Conservation (phyloP, 2,113 vertebrate genomes). For the Aegotheles bennettii region DNA sequence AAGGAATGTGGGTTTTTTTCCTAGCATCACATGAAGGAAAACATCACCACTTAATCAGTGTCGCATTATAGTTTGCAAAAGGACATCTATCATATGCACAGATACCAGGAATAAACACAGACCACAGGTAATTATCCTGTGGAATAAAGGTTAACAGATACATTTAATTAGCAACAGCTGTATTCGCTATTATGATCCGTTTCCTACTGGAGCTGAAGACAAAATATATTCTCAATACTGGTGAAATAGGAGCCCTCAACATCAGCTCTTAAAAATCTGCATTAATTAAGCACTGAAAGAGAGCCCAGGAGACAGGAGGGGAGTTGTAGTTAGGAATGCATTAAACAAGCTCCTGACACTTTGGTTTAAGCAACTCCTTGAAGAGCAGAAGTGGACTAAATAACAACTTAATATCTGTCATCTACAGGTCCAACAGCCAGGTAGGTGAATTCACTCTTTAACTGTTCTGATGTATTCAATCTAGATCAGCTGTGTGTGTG, state of each 20-base stretch:
- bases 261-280: neutral
- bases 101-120: neutral
- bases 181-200: neutral
- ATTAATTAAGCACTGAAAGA: neutral
- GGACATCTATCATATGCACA: neutral
- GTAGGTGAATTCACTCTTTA: neutral
- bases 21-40: neutral
- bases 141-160: neutral
- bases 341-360: neutral
- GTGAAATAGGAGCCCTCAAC: neutral
- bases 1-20: neutral
- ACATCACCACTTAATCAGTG: neutral
- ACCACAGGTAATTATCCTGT: neutral
- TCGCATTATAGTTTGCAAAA: neutral
- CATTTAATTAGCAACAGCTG: conserved; percentile 3
- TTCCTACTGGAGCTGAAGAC: neutral
- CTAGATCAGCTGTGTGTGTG: neutral
- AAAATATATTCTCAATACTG: neutral
- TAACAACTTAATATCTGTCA: neutral
- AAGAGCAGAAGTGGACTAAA: neutral
- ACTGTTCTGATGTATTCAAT: fast-evolving
- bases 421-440: neutral
- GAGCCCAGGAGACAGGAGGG: neutral
- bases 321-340: neutral
- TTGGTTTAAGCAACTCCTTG: neutral